These are phyloP conservation scores for Gymnothorax javanicus DNA, from an alignment of 2,797 vertebrate species.

Conservation along the genomic window DNA sequence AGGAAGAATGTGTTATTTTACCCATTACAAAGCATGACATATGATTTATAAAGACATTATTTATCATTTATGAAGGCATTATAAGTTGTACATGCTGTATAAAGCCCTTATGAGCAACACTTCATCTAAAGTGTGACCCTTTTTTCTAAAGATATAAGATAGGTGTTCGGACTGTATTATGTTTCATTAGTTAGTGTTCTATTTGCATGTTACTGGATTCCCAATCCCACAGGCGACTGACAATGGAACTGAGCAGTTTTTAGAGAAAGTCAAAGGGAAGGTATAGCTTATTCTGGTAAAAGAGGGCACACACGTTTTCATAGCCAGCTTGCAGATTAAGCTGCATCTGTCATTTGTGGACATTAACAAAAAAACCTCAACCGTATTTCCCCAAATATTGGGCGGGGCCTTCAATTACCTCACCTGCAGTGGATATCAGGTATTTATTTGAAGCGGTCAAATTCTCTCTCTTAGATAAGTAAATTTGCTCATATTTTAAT, in stretches of 20 bases:
- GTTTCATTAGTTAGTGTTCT: background rate
- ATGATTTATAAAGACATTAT: no score
- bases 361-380: background rate
- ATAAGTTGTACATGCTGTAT: no score
- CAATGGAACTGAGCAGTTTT: background rate
- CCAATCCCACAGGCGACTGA: background rate
- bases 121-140: no score
- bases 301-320: background rate
- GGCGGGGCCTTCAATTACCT: no score
- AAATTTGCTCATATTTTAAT: no score
- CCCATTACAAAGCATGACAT: no score
- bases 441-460: no score
- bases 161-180: background rate
- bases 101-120: no score
- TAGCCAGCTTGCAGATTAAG: background rate
- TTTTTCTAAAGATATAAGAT: background rate
- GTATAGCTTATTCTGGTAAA: background rate
- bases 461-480: no score
- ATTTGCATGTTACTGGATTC: background rate
- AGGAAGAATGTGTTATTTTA: no score
- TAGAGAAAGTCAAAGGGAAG: background rate
- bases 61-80: no score
- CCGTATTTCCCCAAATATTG: constrained; percentile 5
- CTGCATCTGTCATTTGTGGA: background rate
- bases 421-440: no score